These are phyloP conservation scores for Doryteuthis pealeii DNA, from an alignment of 1,140 invertebrate species.

Conservation along the genomic window DNA sequence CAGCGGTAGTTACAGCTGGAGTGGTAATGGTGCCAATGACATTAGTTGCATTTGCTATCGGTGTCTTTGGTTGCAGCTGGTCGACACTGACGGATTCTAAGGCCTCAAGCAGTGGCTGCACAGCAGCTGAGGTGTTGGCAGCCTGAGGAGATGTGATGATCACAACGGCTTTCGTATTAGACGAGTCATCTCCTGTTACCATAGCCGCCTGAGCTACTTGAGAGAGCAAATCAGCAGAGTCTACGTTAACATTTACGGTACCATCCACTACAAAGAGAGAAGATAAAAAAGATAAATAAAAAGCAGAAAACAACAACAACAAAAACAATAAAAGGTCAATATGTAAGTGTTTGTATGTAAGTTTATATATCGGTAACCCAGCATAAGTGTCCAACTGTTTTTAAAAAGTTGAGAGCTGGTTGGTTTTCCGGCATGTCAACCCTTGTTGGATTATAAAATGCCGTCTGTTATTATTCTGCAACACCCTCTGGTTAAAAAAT, in stretches of 20 bases:
- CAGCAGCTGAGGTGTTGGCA: neutral
- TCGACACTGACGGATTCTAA: neutral
- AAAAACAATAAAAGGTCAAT: neutral
- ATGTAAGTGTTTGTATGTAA: no score
- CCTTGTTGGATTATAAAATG: no score
- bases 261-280: neutral
- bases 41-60: no score
- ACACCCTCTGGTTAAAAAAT: no score
- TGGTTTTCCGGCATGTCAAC: no score
- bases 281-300: conserved; percentile 5
- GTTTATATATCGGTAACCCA: no score
- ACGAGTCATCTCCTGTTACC: neutral
- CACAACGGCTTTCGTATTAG: neutral
- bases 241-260: neutral
- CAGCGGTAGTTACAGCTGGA: neutral
- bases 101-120: neutral
- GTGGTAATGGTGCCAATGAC: neutral
- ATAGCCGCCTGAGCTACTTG: conserved; percentile 7
- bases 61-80: neutral
- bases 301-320: neutral
- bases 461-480: no score
- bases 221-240: neutral
- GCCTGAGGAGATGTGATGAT: conserved; percentile 6
- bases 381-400: no score
- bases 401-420: no score